Evolutionary conservation across 2,888 invertebrate genomes (phyloP), one percentile per base, ranked within the genome.

Genomic region (Leptogaster cylindrica): DNA sequence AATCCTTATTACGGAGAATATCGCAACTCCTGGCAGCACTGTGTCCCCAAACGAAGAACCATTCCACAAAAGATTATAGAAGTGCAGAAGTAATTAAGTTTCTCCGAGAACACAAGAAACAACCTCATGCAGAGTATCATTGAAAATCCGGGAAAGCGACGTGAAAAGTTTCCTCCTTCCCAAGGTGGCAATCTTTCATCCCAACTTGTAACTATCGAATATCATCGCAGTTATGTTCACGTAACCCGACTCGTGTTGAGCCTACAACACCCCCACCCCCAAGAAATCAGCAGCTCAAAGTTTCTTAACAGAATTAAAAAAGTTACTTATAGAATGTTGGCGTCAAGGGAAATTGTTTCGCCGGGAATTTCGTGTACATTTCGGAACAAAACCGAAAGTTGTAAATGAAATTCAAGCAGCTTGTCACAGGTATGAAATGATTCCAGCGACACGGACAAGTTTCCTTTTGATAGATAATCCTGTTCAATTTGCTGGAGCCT

Each of bases 251-350:
- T 52, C 18, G 33, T 33, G 16, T n/a, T 16, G 27, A 52, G 52
- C 52, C 31, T 52, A 52, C 33, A 52, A 52, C 31, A 31, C 12
- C n/a, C n/a, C n/a, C 28, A 27, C 18, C 33, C 27, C 27, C 3
- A 31, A 31, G 33, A 16, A 52, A 52, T 52, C 31, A 52, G 31
- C 52, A 18, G 27, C 31, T 33, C 52, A 33, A 52, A 52, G 52
- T 52, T 52, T 51, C 33, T 33, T 52, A 52, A 52, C 52, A 52
- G 52, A 52, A 52, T 52, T 52, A 52, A 52, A 52, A 33, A 52
- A 52, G 52, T 52, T 52, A n/a, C 18, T 31, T 33, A 10, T 20
- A 20, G 33, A 6, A 52, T 16, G 33, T 33, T 28, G 52, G 14
- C 16, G 20, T 10, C 14, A 18, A 28, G 25, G 25, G 46, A 20